Evolutionary conservation across 30 jellyfish, hydroid and myxozoan species (phyloP).

Genomic region (Aurelia coerulea): DNA sequence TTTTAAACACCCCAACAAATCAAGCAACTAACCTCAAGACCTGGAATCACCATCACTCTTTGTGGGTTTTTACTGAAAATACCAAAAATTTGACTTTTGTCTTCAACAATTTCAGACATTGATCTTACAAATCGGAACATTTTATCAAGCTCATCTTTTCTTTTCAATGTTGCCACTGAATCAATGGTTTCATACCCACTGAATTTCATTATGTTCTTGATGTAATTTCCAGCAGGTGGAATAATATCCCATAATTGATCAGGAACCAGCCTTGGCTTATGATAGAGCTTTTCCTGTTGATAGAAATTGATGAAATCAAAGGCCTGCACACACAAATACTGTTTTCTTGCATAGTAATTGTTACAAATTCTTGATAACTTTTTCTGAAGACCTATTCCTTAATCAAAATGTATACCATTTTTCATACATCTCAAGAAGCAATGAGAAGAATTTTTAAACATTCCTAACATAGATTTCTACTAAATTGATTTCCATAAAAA

Average conservation of each 20-base stretch:
- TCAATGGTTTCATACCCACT: conserved; percentile 22
- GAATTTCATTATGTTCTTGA: conserved; percentile 28
- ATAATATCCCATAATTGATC: conserved; percentile 29
- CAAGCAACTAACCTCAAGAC: conserved; percentile 25
- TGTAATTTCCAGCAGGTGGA: conserved; percentile 36
- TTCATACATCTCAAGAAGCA: too few relatives aligned
- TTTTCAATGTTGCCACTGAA: conserved; percentile 17
- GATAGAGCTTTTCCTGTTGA: too few relatives aligned
- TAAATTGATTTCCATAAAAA: too few relatives aligned
- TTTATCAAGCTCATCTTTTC: conserved; percentile 10
- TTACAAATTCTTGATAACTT: too few relatives aligned
- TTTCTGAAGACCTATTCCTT: too few relatives aligned
- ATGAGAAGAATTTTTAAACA: too few relatives aligned
- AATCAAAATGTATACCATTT: too few relatives aligned
- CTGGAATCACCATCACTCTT: conserved; percentile 43
- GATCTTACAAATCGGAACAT: conserved; percentile 42
- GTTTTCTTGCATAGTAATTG: too few relatives aligned
- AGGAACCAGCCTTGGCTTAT: too few relatives aligned
- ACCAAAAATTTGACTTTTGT: conserved; percentile 35
- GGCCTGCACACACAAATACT: too few relatives aligned
- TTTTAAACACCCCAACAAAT: not conserved
- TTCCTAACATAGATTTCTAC: too few relatives aligned
- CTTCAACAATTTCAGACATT: conserved; percentile 49
- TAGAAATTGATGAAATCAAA: too few relatives aligned
- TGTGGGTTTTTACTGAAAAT: conserved; percentile 46